phyloP scores from a whole-genome alignment of 2,888 invertebrate genomes.

The Bugula neritina region DNA sequence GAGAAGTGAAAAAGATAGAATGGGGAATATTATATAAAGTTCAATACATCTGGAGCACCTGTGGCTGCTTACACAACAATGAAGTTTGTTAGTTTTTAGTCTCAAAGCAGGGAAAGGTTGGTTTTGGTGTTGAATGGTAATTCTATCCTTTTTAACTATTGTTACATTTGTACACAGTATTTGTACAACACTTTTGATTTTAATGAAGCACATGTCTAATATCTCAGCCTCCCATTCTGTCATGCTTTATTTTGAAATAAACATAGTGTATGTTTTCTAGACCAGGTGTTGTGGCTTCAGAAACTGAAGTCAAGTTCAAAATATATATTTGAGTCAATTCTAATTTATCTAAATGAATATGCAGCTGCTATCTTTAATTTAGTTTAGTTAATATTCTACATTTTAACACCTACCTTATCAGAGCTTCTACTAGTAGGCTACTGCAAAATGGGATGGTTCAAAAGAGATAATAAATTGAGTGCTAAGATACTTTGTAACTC shows the following conservation, averaged over 20 bases:
- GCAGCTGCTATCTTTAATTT: background rate
- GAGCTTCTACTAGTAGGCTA: too few relatives aligned
- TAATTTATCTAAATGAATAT: background rate
- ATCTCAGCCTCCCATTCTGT: background rate
- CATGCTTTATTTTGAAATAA: background rate
- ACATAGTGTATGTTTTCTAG: background rate
- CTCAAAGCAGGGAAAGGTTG: background rate
- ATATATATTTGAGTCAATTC: background rate
- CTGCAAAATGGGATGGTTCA: too few relatives aligned
- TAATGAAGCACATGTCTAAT: background rate
- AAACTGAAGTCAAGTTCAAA: background rate
- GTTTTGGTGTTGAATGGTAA: conserved; percentile 3
- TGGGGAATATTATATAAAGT: background rate
- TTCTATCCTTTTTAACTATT: conserved; percentile 8
- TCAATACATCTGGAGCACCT: background rate
- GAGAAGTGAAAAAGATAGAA: too few relatives aligned
- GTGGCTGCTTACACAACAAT: background rate
- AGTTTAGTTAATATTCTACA: background rate
- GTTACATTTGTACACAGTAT: conserved; percentile 14
- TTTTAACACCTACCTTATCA: too few relatives aligned
- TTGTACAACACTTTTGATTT: conserved; percentile 17
- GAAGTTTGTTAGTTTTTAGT: background rate
- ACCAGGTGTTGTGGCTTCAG: background rate
- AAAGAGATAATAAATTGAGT: too few relatives aligned
- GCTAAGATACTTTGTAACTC: too few relatives aligned